Evolutionary conservation across 1,140 invertebrate species (phyloP), one percentile per base, ranked within the genome.

Genomic region (Atta colombica): DNA sequence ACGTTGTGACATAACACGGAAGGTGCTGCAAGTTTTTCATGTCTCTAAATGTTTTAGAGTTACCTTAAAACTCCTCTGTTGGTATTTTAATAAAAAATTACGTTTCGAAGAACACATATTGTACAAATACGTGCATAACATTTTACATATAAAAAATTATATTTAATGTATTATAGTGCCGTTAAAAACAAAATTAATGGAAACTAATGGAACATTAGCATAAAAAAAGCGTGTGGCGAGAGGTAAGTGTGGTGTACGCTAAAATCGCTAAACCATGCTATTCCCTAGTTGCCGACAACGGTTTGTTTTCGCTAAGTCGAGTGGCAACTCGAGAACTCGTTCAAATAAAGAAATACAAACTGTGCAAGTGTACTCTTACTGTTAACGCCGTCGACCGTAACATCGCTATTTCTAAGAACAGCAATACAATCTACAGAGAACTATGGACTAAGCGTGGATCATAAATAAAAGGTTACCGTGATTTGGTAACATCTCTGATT

Each of bases 401-500:
- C 45, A 82, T 88, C 51, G 75, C 87, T 90, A 69, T 87, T 87
- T 91, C 90, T 88, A 91, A 84, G 53, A 58, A 88, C 81, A 80
- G 51, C 80, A 80, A 51, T 75, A 90, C 58, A 69, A 88, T 88
- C 84, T 85, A 88, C 87, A 75, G 58, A 90, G 51, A 85, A 75
- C 91, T 93, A 92, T 68, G 25, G 66, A 90, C 88, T 85, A 94
- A 93, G 91, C 90, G 39, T 91, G 85, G 90, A 92, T 90, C 92
- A 87, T 89, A 86, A 91, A 93, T 92, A 93, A 92, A 93, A 94
- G 94, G 94, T 94, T 95, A 95, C 95, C 95, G 94, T 95, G 93
- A 86, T 91, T 95, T 95, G 94, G 94, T 95, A 95, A 95, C 93
- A 95, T 95, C 95, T 95, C 94, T 94, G 95, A 94, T 93, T 95